Base-by-base conservation (phyloP, 2,113 vertebrate genomes). In the Aix galericulata region DNA sequence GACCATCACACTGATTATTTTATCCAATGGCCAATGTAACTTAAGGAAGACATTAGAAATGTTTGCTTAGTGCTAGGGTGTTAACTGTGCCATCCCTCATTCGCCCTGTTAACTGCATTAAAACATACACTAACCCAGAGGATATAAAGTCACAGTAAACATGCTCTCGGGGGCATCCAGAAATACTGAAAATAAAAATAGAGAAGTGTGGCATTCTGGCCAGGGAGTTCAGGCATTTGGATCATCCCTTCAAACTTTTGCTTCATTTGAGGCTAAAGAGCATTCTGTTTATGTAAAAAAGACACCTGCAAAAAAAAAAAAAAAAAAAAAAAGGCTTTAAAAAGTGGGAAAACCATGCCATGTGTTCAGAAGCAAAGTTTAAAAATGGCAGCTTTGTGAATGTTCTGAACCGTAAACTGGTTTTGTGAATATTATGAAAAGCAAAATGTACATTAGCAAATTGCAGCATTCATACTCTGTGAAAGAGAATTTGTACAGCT, bases 361-460 rank as follows among this genome's bases (percentile, higher is more conserved):
- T 83, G 91, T 84, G 71, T 87, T 96, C 69, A 86, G 79, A 87
- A 92, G 79, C 63, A 86, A 93, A 80, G 88, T 94, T 95, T 94
- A 80, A 86, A 96, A 97, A 94, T 67, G 90, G 95, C 84, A 95
- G 91, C 86, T 94, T 95, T 94, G 86, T 93, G 86, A 96, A 78
- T 71, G 88, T 93, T 96, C 95, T 83, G 63, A 96, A 93, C 89
- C 46, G 4, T 96, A 92, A 95, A 93, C 91, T 82, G 86, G 86
- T 88, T 96, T 96, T 95, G 94, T 95, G 96, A 95, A 96, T 93
- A 90, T 96, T 89, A 93, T 97, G 95, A 97, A 97, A 97, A 92
- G 96, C 91, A 79, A 94, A 96, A 82, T 82, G 93, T 89, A 97
- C 94, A 89, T 91, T 92, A 95, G 94, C 94, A 97, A 97, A 97